Evolutionary conservation across 2,113 vertebrate genomes (phyloP).

Genomic region (Seriola aureovittata): DNA sequence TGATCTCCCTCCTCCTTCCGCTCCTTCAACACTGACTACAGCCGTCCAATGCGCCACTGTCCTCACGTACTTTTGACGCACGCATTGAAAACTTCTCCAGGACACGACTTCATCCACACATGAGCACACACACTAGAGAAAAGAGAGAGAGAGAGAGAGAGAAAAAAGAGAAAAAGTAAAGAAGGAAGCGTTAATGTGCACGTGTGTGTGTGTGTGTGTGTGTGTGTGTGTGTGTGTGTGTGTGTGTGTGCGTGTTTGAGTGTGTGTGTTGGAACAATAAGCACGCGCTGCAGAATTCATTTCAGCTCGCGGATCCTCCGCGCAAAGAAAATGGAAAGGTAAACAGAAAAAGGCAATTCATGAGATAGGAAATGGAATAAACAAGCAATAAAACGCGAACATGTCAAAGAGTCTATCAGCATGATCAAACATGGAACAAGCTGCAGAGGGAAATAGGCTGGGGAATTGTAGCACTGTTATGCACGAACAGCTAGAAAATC

Average conservation of each 20-base stretch:
- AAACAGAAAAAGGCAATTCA: constrained; percentile 60
- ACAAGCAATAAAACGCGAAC: constrained; percentile 23
- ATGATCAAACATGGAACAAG: constrained; percentile 53
- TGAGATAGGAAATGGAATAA: constrained; percentile 56
- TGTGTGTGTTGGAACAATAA: constrained; percentile 56
- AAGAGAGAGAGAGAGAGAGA: not conserved
- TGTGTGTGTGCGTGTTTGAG: not conserved
- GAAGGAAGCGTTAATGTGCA: constrained; percentile 3
- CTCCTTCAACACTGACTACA: constrained; percentile 51
- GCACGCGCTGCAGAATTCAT: constrained; percentile 64
- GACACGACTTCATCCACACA: constrained; percentile 45
- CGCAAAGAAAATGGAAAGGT: constrained; percentile 57
- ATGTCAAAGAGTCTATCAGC: constrained; percentile 47
- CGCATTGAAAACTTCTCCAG: constrained; percentile 68
- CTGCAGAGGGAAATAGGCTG: constrained; percentile 30
- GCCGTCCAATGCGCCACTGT: constrained; percentile 71
- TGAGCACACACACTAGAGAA: not conserved
- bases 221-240: no score
- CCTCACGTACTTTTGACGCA: constrained; percentile 64
- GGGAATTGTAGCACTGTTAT: not conserved
- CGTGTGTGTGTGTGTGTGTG: not conserved
- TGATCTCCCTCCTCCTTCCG: constrained; percentile 62
- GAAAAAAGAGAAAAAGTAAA: not conserved
- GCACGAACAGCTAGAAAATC: not conserved
- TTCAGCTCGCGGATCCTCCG: constrained; percentile 30